phyloP scores from a whole-genome alignment of 2,797 vertebrate species.

The Varecia variegata region DNA sequence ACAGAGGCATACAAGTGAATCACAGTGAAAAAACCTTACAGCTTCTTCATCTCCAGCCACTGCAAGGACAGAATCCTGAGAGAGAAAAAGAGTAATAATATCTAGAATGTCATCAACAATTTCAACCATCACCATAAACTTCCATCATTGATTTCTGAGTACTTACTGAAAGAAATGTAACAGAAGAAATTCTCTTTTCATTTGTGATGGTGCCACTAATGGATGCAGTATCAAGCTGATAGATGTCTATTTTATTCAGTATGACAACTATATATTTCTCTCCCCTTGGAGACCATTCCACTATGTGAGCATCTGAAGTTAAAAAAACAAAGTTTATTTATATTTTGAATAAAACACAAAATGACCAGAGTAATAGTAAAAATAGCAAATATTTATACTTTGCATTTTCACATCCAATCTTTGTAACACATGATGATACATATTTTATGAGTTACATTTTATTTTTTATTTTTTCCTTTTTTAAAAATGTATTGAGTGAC shows the following conservation, averaged over 20 bases:
- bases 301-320: constrained; percentile 91
- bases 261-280: constrained; percentile 90
- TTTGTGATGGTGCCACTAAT: constrained; percentile 88
- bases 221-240: constrained; percentile 91
- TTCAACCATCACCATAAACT: background rate
- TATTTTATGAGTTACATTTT: background rate
- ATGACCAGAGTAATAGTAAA: background rate
- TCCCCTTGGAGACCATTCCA: constrained; percentile 94
- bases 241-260: constrained; percentile 89
- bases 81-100: background rate
- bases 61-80: constrained; percentile 90
- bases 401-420: background rate
- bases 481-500: background rate
- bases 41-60: constrained; percentile 93
- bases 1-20: constrained; percentile 87
- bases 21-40: constrained; percentile 89
- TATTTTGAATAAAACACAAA: background rate
- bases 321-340: background rate
- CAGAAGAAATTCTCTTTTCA: constrained; percentile 91
- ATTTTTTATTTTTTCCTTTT: no score
- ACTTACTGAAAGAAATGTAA: constrained; percentile 93
- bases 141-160: background rate
- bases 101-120: background rate
- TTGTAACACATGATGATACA: background rate
- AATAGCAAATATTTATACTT: background rate